Percentiles rank a stretch among this genome's conserved stretches.
Conservation (phyloP, 2,888 invertebrate species). For the Ptychoptera contaminata region DNA sequence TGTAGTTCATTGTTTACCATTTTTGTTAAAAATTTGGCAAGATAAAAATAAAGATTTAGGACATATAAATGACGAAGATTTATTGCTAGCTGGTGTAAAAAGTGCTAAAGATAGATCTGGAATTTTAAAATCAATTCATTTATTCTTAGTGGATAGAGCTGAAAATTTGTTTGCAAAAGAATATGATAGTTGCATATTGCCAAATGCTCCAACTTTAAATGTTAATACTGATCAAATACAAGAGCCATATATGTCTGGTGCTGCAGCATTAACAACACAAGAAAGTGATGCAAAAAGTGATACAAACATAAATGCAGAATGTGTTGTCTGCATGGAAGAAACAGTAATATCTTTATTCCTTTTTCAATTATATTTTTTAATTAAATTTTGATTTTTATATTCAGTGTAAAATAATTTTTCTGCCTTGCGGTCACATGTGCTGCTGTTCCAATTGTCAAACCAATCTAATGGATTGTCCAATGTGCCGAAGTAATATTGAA, state of each 20-base stretch:
- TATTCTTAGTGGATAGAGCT: slow-evolving; percentile 32
- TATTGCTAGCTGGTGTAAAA: slow-evolving; percentile 41
- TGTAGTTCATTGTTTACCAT: slow-evolving; percentile 60
- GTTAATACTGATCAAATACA: slow-evolving; percentile 7
- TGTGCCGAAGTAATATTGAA: slow-evolving; percentile 58
- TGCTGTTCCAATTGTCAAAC: slow-evolving; percentile 56
- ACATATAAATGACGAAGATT: slow-evolving; percentile 37
- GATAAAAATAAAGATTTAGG: slow-evolving; percentile 13
- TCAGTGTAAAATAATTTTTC: slow-evolving; percentile 66
- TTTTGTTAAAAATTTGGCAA: slow-evolving; percentile 32
- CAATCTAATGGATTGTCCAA: slow-evolving; percentile 48
- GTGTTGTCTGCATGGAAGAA: slow-evolving; percentile 70
- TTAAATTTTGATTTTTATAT: slow-evolving; percentile 23
- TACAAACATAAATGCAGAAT: slow-evolving; percentile 42
- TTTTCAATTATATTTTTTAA: slow-evolving; percentile 8
- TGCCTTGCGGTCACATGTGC: slow-evolving; percentile 79
- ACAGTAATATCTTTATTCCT: slow-evolving; percentile 35
- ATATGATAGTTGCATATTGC: not conserved
- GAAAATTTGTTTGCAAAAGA: slow-evolving; percentile 4
- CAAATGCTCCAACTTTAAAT: slow-evolving; percentile 6
- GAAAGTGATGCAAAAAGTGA: slow-evolving; percentile 22
- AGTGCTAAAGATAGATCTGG: slow-evolving; percentile 39
- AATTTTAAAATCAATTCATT: slow-evolving; percentile 45
- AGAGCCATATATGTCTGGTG: slow-evolving; percentile 17
- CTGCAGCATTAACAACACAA: slow-evolving; percentile 17